phyloP scores from a whole-genome alignment of 2,113 vertebrate species.

The Arenaria interpres region DNA sequence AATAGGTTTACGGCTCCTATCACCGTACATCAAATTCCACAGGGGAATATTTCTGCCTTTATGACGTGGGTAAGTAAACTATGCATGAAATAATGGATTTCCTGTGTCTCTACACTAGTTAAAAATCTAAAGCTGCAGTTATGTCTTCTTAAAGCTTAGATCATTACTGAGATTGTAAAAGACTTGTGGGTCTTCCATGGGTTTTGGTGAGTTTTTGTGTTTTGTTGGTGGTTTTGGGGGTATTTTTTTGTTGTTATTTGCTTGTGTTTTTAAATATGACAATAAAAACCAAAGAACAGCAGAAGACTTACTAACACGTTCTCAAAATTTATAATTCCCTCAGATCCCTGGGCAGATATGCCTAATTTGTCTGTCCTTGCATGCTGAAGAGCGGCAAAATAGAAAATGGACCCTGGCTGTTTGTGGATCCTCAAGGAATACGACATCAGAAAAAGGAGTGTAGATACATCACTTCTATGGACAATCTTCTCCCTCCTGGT shows the following conservation, averaged over 20 bases:
- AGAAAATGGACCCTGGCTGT: not conserved
- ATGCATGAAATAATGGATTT: constrained; percentile 9
- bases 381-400: not conserved
- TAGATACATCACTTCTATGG: not conserved
- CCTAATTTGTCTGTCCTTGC: not conserved
- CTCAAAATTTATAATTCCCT: not conserved
- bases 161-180: not conserved
- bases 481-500: not conserved
- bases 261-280: not conserved
- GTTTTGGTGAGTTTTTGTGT: not conserved
- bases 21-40: not conserved
- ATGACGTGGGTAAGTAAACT: not conserved
- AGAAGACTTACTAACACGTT: not conserved
- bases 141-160: not conserved
- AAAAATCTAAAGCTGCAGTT: constrained; percentile 15
- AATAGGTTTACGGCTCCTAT: constrained; percentile 31
- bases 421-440: not conserved
- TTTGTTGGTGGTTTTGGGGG: not conserved
- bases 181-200: not conserved
- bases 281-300: not conserved
- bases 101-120: not conserved
- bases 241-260: not conserved
- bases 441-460: not conserved
- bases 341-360: not conserved
- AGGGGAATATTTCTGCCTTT: constrained; percentile 20